These are phyloP conservation scores for Dugesia japonica DNA, from an alignment of 2,888 invertebrate species.

Conservation along the genomic window DNA sequence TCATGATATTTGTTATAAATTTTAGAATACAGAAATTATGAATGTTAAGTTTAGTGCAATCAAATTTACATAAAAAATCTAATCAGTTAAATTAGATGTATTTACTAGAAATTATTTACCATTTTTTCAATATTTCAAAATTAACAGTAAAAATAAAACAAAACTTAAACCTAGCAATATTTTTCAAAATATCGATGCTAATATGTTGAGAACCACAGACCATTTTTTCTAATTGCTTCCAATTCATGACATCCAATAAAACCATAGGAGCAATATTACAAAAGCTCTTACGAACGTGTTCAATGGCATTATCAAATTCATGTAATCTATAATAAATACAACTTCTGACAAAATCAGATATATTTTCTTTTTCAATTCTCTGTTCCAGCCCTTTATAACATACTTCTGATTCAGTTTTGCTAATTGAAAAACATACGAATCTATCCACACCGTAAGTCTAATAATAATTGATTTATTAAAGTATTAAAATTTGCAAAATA, in stretches of 20 bases:
- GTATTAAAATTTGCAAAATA: too few species aligned
- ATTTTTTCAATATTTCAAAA: too few species aligned
- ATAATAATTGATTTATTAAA: too few species aligned
- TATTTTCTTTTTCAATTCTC: constrained; percentile 48
- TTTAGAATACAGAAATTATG: too few species aligned
- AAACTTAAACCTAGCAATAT: background rate
- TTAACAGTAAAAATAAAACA: too few species aligned
- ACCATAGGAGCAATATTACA: constrained; percentile 56
- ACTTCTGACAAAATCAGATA: constrained; percentile 54
- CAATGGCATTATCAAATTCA: constrained; percentile 55
- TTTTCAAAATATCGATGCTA: constrained; percentile 49
- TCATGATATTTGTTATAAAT: too few species aligned
- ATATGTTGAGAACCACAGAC: constrained; percentile 56
- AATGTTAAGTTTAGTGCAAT: too few species aligned
- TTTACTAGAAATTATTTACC: too few species aligned
- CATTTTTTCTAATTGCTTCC: constrained; percentile 54
- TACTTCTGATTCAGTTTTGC: background rate
- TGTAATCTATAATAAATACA: constrained; percentile 54
- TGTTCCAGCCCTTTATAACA: background rate
- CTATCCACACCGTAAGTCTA: background rate
- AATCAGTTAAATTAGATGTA: too few species aligned
- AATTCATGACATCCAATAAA: constrained; percentile 53
- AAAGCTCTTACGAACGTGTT: constrained; percentile 56
- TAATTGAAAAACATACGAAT: background rate
- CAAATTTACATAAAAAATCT: too few species aligned